Evolutionary conservation across 2,888 invertebrate genomes (phyloP).

Genomic region (Petrolisthes cinctipes): DNA sequence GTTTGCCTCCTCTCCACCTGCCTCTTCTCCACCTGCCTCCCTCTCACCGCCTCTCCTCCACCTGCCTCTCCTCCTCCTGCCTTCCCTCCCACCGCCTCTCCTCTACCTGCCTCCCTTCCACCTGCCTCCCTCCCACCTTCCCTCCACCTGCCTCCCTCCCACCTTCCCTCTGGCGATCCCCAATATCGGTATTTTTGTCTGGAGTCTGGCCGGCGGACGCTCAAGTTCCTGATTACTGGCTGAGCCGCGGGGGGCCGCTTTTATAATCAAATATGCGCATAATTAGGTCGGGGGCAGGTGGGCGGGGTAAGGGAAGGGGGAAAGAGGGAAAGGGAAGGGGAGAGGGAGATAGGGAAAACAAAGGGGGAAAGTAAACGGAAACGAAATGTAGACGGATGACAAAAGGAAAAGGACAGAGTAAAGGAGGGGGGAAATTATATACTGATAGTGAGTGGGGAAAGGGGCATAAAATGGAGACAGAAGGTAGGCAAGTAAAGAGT

Average conservation of each 20-base stretch:
- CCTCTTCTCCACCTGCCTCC: not conserved
- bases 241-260: conserved; percentile 27
- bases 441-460: not conserved
- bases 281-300: conserved; percentile 21
- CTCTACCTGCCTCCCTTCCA: not conserved
- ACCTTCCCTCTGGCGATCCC: conserved; percentile 17
- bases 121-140: not conserved
- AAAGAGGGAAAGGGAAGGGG: not conserved
- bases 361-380: not conserved
- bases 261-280: conserved; percentile 52
- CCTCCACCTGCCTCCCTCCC: not conserved
- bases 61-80: not conserved
- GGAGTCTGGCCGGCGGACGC: conserved; percentile 20
- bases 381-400: not conserved
- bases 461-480: not conserved
- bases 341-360: not conserved
- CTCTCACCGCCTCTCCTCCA: not conserved
- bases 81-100: not conserved
- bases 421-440: not conserved
- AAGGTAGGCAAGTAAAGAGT: not conserved
- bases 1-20: not conserved
- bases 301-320: not conserved
- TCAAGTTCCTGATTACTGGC: conserved; percentile 39
- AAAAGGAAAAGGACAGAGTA: not conserved
- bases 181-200: conserved; percentile 40